Percentiles rank a stretch among this genome's conserved stretches.
Conservation (phyloP, 2,113 vertebrate genomes). For the Eupsittula cactorum region DNA sequence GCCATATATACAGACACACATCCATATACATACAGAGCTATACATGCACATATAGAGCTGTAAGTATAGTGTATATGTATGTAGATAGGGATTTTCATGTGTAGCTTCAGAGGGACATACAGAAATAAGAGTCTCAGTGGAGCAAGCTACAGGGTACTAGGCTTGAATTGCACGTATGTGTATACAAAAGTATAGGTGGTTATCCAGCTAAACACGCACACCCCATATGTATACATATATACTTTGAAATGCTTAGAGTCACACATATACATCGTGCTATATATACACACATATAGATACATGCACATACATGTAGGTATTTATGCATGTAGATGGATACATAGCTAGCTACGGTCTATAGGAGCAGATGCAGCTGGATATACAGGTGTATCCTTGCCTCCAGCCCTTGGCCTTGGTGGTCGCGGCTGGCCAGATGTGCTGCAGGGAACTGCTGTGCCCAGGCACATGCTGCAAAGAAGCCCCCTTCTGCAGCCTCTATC, state of each 20-base stretch:
- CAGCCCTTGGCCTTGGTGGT: neutral
- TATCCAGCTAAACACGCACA: neutral
- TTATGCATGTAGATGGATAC: neutral
- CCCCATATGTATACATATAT: neutral
- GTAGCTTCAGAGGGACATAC: rapidly evolving
- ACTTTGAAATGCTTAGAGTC: neutral
- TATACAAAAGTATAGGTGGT: neutral
- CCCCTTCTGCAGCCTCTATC: neutral
- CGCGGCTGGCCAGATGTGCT: neutral
- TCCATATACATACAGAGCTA: too few relatives aligned
- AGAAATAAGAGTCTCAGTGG: neutral
- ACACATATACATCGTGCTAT: neutral
- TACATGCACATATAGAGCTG: too few relatives aligned
- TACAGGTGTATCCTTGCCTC: neutral
- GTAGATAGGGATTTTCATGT: neutral
- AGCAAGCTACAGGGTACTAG: too few relatives aligned
- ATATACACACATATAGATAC: neutral
- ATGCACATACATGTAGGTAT: too few relatives aligned
- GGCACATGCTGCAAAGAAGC: neutral
- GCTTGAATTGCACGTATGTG: too few relatives aligned
- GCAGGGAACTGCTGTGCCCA: neutral
- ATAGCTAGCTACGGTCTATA: neutral
- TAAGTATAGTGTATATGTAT: too few relatives aligned
- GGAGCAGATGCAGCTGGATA: neutral
- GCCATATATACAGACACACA: neutral